Conservation (phyloP, 2,797 vertebrate species). For the Pachyuromys duprasi region DNA sequence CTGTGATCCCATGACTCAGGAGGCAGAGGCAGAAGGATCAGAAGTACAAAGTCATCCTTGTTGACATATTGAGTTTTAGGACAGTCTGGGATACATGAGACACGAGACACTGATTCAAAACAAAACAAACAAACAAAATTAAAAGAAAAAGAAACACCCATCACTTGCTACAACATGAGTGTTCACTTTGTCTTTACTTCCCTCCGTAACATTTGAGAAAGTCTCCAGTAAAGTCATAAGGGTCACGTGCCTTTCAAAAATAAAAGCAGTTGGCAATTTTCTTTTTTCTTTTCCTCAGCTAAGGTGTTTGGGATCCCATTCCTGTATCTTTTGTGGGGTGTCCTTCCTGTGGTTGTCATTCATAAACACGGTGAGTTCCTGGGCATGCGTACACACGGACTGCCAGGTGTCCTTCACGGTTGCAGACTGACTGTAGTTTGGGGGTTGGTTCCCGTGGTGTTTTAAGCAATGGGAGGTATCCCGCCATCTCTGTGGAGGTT, state of each 20-base stretch:
- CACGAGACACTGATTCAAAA: not conserved
- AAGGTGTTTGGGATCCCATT: not conserved
- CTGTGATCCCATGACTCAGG: not conserved
- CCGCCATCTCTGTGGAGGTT: not conserved
- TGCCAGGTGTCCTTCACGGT: not conserved
- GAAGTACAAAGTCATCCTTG: not conserved
- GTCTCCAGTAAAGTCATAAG: not conserved
- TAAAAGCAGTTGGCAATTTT: not conserved
- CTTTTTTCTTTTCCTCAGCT: not conserved
- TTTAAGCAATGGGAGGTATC: not conserved
- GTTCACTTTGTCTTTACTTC: not conserved
- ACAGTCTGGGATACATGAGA: not conserved
- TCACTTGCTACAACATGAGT: not conserved
- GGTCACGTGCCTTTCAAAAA: not conserved
- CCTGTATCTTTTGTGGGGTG: not conserved
- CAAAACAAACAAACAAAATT: not conserved
- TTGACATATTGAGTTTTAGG: not conserved
- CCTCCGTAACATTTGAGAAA: not conserved
- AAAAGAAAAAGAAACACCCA: not conserved
- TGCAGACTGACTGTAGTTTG: not conserved
- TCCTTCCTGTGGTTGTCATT: not conserved
- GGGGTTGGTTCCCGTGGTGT: not conserved
- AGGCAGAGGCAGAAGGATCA: not conserved
- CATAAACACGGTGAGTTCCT: not conserved
- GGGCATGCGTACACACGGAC: not conserved